These are phyloP conservation scores for Champsocephalus esox DNA, from an alignment of 2,797 vertebrate species.

Conservation along the genomic window DNA sequence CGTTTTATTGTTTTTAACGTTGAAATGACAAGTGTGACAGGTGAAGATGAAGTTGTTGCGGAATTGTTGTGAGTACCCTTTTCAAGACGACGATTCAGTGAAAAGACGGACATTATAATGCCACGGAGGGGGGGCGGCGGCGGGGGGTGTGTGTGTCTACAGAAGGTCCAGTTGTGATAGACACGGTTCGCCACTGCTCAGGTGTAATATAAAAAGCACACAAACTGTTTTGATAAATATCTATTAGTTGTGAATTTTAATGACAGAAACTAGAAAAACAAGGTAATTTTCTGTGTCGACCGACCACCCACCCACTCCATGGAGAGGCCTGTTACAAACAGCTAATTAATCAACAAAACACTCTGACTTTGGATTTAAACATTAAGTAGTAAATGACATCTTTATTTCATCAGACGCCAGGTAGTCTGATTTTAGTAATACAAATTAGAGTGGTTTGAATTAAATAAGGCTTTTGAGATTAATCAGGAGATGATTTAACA, in stretches of 20 bases:
- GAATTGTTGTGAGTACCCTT: too few species aligned
- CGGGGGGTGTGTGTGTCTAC: too few species aligned
- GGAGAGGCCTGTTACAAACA: not conserved
- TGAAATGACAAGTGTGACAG: too few species aligned
- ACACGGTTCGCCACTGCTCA: not conserved
- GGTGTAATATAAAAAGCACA: constrained; percentile 16
- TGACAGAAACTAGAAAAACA: not conserved
- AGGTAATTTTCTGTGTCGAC: not conserved
- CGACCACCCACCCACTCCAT: not conserved
- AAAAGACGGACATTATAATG: too few species aligned
- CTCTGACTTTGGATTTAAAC: constrained; percentile 14
- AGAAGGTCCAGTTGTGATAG: too few species aligned
- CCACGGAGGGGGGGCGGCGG: too few species aligned
- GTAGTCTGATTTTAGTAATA: constrained; percentile 32
- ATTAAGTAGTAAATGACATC: constrained; percentile 10
- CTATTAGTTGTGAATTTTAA: not conserved
- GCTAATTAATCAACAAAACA: constrained; percentile 27
- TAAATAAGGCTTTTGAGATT: constrained; percentile 20
- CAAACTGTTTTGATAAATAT: not conserved
- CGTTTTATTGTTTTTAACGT: too few species aligned
- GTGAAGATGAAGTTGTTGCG: too few species aligned
- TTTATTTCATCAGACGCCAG: constrained; percentile 19
- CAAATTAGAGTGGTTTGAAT: constrained; percentile 34
- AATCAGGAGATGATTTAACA: constrained; percentile 21
- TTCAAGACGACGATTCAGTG: too few species aligned